These are phyloP conservation scores for Ptychodera flava DNA, from an alignment of 35 echinoderm and acorn worm genomes.

Conservation along the genomic window DNA sequence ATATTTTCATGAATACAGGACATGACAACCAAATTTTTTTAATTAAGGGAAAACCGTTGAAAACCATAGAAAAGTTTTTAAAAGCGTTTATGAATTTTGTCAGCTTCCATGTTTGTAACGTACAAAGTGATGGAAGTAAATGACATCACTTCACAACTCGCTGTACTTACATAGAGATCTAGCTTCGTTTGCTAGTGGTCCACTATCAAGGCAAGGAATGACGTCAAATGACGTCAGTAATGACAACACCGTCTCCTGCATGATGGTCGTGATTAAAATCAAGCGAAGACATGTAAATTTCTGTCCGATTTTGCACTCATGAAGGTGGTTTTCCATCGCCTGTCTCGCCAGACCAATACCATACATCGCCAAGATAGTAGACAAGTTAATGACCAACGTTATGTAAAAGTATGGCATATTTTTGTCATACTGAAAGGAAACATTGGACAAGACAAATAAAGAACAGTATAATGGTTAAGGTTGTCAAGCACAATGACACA, in stretches of 20 bases:
- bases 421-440: background rate
- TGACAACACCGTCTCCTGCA: background rate
- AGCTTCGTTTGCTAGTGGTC: background rate
- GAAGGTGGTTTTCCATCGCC: background rate
- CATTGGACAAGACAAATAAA: too few species aligned
- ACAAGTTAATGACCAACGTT: background rate
- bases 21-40: too few species aligned
- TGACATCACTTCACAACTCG: too few species aligned
- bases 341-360: background rate
- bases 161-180: background rate
- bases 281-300: background rate
- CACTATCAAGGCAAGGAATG: background rate
- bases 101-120: too few species aligned
- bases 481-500: too few species aligned
- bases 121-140: too few species aligned
- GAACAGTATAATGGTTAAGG: too few species aligned
- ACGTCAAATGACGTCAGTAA: background rate
- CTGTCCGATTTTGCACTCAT: background rate
- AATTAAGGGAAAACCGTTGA: too few species aligned
- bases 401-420: background rate
- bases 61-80: too few species aligned
- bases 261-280: background rate
- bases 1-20: too few species aligned
- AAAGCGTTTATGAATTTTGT: too few species aligned
- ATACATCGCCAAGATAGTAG: background rate